These are phyloP conservation scores for Leptonema lineaticorne DNA, from an alignment of 1,140 invertebrate genomes.

Conservation along the genomic window DNA sequence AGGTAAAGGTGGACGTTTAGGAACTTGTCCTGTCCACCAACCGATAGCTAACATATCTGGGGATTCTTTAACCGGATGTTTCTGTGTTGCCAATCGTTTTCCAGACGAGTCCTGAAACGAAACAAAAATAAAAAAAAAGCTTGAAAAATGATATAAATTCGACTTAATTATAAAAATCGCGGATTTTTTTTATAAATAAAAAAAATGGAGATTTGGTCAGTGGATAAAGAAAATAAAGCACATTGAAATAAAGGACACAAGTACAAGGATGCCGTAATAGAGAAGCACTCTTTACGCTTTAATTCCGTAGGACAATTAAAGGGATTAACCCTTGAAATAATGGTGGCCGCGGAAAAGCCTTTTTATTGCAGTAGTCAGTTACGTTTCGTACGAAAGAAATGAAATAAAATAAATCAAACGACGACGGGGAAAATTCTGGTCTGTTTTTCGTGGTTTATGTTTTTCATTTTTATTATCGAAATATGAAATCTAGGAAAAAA, in stretches of 20 bases:
- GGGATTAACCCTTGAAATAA: not conserved
- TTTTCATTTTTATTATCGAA: too few species aligned
- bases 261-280: too few species aligned
- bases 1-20: slow-evolving; percentile 67
- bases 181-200: too few species aligned
- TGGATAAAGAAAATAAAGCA: too few species aligned
- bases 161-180: too few species aligned
- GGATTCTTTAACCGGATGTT: slow-evolving; percentile 67
- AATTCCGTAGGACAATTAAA: not conserved
- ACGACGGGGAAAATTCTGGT: not conserved
- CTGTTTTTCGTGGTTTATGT: too few species aligned
- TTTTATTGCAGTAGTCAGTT: not conserved
- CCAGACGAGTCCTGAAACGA: slow-evolving; percentile 52
- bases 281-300: slow-evolving; percentile 39
- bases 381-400: not conserved
- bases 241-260: too few species aligned
- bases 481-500: too few species aligned
- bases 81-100: slow-evolving; percentile 55
- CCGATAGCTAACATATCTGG: slow-evolving; percentile 78
- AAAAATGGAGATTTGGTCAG: too few species aligned
- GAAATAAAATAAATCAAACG: not conserved
- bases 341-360: not conserved
- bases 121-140: too few species aligned
- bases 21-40: slow-evolving; percentile 71
- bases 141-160: too few species aligned